phyloP scores from a whole-genome alignment of 2,797 vertebrate genomes.

The Alfaro cultratus region DNA sequence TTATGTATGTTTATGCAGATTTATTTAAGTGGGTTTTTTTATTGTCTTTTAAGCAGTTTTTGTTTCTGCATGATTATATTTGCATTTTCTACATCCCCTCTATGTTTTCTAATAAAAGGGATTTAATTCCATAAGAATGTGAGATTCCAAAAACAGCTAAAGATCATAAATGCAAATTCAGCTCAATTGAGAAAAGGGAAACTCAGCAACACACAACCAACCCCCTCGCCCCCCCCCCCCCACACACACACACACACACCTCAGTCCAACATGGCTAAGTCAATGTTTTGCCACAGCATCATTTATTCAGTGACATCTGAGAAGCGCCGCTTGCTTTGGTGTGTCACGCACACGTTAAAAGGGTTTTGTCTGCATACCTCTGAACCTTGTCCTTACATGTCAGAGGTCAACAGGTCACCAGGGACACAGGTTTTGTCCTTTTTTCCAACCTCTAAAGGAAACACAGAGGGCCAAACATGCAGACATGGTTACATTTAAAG shows the following conservation, averaged over 20 bases:
- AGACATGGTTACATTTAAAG: not conserved
- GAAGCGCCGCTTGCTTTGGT: not conserved
- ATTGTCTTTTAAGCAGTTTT: not conserved
- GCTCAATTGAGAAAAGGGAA: not conserved
- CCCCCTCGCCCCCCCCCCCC: too few species aligned
- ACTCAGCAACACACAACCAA: not conserved
- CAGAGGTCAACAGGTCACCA: constrained; percentile 36
- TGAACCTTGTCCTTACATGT: constrained; percentile 39
- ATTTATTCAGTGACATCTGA: not conserved
- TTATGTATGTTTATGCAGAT: not conserved
- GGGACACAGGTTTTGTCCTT: constrained; percentile 2
- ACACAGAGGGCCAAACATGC: not conserved
- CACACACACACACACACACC: not conserved
- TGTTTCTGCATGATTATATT: not conserved
- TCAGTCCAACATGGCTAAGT: not conserved
- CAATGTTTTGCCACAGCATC: not conserved
- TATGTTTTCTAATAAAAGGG: not conserved
- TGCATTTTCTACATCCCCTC: not conserved
- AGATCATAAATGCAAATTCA: not conserved
- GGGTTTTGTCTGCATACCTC: constrained; percentile 44
- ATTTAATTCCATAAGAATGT: not conserved
- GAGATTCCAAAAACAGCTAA: not conserved
- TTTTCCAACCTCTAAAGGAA: constrained; percentile 19
- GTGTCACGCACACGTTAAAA: constrained; percentile 30
- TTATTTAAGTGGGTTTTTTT: not conserved